These are phyloP conservation scores for Prenolepis imparis DNA, from an alignment of 2,888 invertebrate genomes.

Conservation along the genomic window DNA sequence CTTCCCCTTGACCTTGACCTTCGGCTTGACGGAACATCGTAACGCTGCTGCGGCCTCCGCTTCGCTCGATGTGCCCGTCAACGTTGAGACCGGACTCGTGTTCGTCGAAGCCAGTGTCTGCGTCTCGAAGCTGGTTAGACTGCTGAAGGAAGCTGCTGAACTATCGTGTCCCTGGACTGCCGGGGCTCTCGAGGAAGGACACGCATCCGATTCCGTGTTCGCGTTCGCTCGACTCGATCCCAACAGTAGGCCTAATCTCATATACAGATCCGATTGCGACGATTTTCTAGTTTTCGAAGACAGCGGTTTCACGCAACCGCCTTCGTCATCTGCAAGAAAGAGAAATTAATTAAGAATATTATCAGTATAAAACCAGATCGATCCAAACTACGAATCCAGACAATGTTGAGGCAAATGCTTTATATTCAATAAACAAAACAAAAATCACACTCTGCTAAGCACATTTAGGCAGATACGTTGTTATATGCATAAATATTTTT, in stretches of 20 bases:
- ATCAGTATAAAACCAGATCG: background rate
- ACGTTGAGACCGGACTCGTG: conserved; percentile 95
- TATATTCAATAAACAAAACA: background rate
- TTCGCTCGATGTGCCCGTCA: conserved; percentile 92
- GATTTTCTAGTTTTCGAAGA: conserved; percentile 86
- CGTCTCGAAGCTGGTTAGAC: conserved; percentile 87
- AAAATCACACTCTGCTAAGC: conserved; percentile 21
- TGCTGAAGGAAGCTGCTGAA: conserved; percentile 87
- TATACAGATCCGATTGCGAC: conserved; percentile 93
- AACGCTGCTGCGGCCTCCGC: conserved; percentile 89
- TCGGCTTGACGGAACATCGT: conserved; percentile 81
- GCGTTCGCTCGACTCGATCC: conserved; percentile 90
- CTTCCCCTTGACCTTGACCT: conserved; percentile 84
- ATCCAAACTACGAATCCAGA: conserved; percentile 25
- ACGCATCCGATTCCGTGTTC: conserved; percentile 64
- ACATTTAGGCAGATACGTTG: background rate
- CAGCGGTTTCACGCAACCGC: conserved; percentile 89
- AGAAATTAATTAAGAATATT: background rate
- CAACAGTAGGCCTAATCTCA: conserved; percentile 93
- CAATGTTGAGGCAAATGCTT: conserved; percentile 11
- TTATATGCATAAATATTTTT: background rate
- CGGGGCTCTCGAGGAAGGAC: conserved; percentile 61
- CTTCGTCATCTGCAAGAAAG: conserved; percentile 90
- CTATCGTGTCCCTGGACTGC: conserved; percentile 78
- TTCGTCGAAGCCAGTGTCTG: conserved; percentile 93